These are phyloP conservation scores for Pitangus sulphuratus DNA, from an alignment of 2,797 vertebrate species.

Conservation along the genomic window DNA sequence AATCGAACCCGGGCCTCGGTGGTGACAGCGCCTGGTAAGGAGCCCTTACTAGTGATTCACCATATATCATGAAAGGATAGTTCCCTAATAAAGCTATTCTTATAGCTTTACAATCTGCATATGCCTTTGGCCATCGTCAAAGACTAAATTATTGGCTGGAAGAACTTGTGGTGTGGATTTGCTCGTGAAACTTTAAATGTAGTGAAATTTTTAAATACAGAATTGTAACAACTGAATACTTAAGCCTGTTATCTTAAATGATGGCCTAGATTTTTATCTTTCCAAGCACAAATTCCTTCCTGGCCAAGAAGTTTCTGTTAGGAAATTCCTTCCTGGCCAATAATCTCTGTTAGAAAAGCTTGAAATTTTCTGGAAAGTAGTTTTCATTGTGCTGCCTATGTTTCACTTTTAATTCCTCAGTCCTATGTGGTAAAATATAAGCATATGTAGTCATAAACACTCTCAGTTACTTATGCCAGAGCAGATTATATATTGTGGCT, in stretches of 20 bases:
- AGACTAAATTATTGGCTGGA: background rate
- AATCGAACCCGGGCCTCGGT: too few relatives aligned
- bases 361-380: background rate
- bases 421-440: background rate
- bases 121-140: background rate
- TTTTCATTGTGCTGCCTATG: background rate
- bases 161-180: background rate
- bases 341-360: background rate
- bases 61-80: background rate
- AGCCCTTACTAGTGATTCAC: background rate
- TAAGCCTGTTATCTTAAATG: background rate
- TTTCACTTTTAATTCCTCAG: background rate
- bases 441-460: background rate
- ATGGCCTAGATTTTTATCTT: background rate
- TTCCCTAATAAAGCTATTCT: background rate
- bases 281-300: background rate
- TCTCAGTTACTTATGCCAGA: background rate
- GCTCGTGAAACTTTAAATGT: background rate
- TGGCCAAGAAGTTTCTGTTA: background rate
- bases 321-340: background rate
- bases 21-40: too few relatives aligned
- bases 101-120: background rate
- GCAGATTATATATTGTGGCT: background rate
- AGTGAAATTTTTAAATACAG: background rate
- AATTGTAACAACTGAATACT: background rate